Percentiles rank a stretch among this genome's conserved stretches.
Evolutionary conservation across 2,888 invertebrate species (phyloP).

Genomic region (Papilio elwesi): DNA sequence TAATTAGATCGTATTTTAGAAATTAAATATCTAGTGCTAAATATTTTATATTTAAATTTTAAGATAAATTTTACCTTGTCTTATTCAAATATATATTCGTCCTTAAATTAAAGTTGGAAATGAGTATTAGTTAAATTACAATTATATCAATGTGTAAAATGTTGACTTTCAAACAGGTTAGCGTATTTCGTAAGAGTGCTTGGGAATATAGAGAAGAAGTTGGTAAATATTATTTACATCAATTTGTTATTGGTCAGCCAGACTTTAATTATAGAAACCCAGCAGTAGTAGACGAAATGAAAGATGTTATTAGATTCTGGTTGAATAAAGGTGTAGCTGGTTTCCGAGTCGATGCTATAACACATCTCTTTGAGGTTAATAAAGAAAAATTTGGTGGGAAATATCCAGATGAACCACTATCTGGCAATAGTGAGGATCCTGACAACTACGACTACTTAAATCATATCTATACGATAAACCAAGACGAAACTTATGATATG

Average conservation of each 20-base stretch:
- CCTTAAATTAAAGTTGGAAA: background rate
- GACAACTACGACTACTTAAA: conserved; percentile 82
- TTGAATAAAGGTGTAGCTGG: conserved; percentile 93
- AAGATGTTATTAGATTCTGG: conserved; percentile 91
- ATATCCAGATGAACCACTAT: conserved; percentile 83
- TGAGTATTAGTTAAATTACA: no score
- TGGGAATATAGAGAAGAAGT: conserved; percentile 89
- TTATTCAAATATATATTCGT: no score
- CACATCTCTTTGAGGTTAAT: conserved; percentile 85
- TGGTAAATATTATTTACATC: conserved; percentile 89
- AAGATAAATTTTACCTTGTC: no score
- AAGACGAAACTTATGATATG: conserved; percentile 85
- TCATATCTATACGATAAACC: conserved; percentile 86
- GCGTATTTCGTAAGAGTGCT: conserved; percentile 87
- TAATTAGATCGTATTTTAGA: no score
- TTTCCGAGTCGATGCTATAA: conserved; percentile 92
- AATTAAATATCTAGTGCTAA: no score
- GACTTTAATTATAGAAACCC: conserved; percentile 90
- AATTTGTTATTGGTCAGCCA: conserved; percentile 88
- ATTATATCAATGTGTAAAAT: background rate
- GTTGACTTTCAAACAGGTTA: conserved; percentile 56
- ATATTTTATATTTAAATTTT: no score
- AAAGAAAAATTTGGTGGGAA: conserved; percentile 69
- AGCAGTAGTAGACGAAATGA: conserved; percentile 85
- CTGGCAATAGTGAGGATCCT: conserved; percentile 69